phyloP scores from a whole-genome alignment of 2,113 vertebrate genomes.

The Leptobrachium ailaonicum region DNA sequence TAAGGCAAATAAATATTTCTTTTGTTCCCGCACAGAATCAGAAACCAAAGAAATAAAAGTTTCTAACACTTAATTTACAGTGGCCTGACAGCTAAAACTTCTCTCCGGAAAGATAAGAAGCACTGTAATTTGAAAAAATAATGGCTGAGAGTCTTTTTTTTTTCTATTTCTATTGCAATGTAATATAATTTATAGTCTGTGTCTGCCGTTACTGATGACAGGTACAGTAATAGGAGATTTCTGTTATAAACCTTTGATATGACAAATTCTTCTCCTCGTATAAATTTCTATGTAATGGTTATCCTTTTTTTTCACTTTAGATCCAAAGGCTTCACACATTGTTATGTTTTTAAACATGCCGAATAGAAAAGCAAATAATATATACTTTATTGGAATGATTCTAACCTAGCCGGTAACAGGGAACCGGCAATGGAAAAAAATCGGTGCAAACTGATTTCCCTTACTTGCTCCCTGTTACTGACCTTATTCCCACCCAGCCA shows the following conservation, averaged over 20 bases:
- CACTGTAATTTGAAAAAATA: conserved; percentile 34
- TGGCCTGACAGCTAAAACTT: conserved; percentile 24
- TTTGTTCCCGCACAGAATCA: not conserved
- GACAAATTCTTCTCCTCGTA: conserved; percentile 26
- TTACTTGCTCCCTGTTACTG: too few relatives aligned
- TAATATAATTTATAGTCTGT: conserved; percentile 29
- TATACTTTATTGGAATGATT: not conserved
- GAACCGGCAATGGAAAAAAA: too few relatives aligned
- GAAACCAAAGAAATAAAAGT: conserved; percentile 40
- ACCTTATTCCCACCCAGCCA: too few relatives aligned
- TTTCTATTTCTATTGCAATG: conserved; percentile 34
- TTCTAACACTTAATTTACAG: conserved; percentile 45
- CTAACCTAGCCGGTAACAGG: too few relatives aligned
- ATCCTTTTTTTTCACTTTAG: conserved; percentile 18
- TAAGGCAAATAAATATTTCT: conserved; percentile 13
- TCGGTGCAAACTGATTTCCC: too few relatives aligned
- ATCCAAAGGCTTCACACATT: conserved; percentile 36
- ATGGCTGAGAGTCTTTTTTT: not conserved
- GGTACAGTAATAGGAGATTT: conserved; percentile 45
- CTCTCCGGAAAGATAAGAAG: conserved; percentile 38
- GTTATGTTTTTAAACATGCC: conserved; percentile 38
- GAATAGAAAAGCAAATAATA: conserved; percentile 15
- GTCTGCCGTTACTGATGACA: conserved; percentile 28
- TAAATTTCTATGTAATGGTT: conserved; percentile 10
- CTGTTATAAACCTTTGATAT: conserved; percentile 38